phyloP scores from a whole-genome alignment of 2,113 vertebrate genomes.

The Protobothrops mucrosquamatus region DNA sequence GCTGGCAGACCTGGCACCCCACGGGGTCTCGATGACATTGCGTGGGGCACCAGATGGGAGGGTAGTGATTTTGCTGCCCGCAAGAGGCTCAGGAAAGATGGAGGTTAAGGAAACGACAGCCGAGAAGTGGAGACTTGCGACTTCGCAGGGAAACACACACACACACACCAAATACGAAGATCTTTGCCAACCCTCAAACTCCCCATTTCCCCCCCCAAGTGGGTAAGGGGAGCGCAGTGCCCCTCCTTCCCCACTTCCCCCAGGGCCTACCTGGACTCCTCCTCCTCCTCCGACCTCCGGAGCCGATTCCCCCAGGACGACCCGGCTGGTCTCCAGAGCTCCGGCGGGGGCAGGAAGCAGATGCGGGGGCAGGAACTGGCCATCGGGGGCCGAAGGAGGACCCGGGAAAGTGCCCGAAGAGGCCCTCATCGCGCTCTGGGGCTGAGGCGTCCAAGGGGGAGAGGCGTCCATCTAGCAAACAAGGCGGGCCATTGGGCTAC shows the following conservation, averaged over 20 bases:
- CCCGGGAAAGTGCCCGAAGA: neutral
- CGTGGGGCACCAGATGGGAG: neutral
- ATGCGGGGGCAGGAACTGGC: neutral
- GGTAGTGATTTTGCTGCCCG: fast-evolving
- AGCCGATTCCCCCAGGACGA: neutral
- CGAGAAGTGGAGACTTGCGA: neutral
- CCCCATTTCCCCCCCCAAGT: neutral
- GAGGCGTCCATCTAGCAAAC: neutral
- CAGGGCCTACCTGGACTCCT: neutral
- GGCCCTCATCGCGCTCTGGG: neutral
- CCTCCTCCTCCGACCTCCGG: neutral
- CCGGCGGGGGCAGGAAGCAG: neutral
- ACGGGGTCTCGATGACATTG: neutral
- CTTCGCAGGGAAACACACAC: neutral
- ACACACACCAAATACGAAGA: neutral
- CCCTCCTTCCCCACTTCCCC: too few relatives aligned
- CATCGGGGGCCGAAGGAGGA: neutral
- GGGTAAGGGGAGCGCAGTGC: neutral
- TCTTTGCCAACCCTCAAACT: neutral
- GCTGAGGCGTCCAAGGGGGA: neutral
- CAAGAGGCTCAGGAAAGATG: too few relatives aligned
- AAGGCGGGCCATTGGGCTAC: neutral
- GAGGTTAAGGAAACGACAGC: neutral
- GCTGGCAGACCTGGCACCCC: neutral
- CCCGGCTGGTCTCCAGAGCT: neutral